These are phyloP conservation scores for Leptinotarsa rubiginosa DNA, from an alignment of 2,888 invertebrate genomes.

Conservation along the genomic window DNA sequence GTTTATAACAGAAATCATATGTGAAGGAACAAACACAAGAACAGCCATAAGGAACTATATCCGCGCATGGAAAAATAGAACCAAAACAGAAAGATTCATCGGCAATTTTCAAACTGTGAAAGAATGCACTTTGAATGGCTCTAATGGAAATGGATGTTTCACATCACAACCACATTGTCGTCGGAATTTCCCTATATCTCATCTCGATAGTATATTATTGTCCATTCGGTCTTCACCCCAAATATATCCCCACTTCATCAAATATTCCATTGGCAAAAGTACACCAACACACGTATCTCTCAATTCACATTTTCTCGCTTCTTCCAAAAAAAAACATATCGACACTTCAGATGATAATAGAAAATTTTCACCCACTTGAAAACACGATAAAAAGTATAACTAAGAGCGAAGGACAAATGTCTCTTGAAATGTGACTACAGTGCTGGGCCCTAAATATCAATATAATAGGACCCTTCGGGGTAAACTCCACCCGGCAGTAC, in stretches of 20 bases:
- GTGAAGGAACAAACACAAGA: no score
- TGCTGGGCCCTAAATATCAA: slow-evolving; percentile 27
- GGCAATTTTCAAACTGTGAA: no score
- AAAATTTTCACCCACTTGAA: neutral
- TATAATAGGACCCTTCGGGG: slow-evolving; percentile 28
- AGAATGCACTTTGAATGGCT: no score
- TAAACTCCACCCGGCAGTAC: slow-evolving; percentile 8
- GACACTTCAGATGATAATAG: slow-evolving; percentile 19
- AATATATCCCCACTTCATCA: neutral
- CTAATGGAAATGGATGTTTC: no score
- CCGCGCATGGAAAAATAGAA: no score
- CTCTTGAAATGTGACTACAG: slow-evolving; percentile 23
- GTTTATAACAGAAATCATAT: no score
- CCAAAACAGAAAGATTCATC: no score
- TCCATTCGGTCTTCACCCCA: slow-evolving; percentile 3
- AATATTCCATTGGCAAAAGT: slow-evolving; percentile 18
- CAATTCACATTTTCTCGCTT: slow-evolving; percentile 9
- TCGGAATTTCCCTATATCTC: no score
- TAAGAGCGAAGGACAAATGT: slow-evolving; percentile 14
- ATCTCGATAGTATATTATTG: neutral
- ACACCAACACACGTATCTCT: slow-evolving; percentile 18
- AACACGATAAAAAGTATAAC: slow-evolving; percentile 18
- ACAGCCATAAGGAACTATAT: no score
- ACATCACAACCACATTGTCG: no score
- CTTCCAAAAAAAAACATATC: slow-evolving; percentile 20